phyloP scores from a whole-genome alignment of 2,113 vertebrate species.

The Mola mola region DNA sequence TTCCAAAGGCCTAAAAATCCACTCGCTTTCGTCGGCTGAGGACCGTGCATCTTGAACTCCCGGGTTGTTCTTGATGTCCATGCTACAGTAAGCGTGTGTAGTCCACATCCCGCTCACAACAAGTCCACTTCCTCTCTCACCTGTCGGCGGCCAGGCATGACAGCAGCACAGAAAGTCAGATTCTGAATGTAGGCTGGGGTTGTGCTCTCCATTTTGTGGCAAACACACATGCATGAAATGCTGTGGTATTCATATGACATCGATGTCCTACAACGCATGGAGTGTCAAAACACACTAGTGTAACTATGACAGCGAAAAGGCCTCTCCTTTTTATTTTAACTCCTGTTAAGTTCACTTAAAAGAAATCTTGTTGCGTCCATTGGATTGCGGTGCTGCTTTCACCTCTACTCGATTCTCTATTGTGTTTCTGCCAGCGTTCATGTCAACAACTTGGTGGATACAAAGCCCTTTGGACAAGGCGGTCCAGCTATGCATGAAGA shows the following conservation, averaged over 20 bases:
- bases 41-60: constrained; percentile 31
- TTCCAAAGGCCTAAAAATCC: constrained; percentile 43
- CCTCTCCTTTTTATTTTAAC: constrained; percentile 61
- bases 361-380: constrained; percentile 6
- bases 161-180: constrained; percentile 37
- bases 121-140: constrained; percentile 12
- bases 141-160: constrained; percentile 5
- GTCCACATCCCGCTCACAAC: constrained; percentile 35
- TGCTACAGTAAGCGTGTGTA: constrained; percentile 59
- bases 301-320: constrained; percentile 67
- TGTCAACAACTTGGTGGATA: constrained; percentile 42
- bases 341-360: constrained; percentile 45
- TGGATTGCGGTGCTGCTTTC: constrained; percentile 29
- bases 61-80: constrained; percentile 39
- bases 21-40: too few species aligned
- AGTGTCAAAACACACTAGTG: constrained; percentile 46
- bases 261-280: constrained; percentile 45
- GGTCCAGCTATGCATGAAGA: constrained; percentile 48
- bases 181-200: constrained; percentile 20
- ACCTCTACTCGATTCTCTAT: constrained; percentile 18
- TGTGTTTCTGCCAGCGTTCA: too few species aligned
- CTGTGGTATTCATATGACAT: constrained; percentile 28
- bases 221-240: constrained; percentile 46
- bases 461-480: constrained; percentile 64
- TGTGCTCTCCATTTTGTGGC: constrained; percentile 27